Evolutionary conservation across 2,888 invertebrate genomes (phyloP).

Genomic region (Cremastinae sp.): DNA sequence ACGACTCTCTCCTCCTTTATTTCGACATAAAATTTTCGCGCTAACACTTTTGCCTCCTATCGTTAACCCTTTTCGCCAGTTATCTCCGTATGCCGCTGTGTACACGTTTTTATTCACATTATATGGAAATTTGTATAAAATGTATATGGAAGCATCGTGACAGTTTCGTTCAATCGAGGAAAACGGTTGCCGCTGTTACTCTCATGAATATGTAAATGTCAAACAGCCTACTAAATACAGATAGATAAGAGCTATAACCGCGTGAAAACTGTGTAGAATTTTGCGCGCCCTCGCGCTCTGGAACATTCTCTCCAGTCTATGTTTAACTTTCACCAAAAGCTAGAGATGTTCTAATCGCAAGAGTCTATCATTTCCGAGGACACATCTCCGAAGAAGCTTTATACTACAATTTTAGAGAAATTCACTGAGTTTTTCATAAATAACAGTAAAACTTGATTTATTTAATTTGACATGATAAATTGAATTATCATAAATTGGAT

Average conservation of each 20-base stretch:
- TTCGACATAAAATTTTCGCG: constrained; percentile 27
- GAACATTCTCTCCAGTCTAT: constrained; percentile 14
- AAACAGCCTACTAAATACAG: constrained; percentile 66
- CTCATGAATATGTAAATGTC: constrained; percentile 68
- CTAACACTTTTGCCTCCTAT: too few relatives aligned
- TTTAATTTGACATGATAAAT: too few relatives aligned
- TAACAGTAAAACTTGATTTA: too few relatives aligned
- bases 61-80: not conserved
- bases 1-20: constrained; percentile 1
- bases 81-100: not conserved
- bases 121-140: not conserved
- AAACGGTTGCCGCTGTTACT: constrained; percentile 28
- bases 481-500: too few relatives aligned
- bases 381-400: too few relatives aligned
- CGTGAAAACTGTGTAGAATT: constrained; percentile 27
- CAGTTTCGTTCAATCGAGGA: constrained; percentile 21
- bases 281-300: constrained; percentile 20
- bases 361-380: constrained; percentile 20
- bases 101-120: not conserved
- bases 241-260: constrained; percentile 49
- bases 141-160: constrained; percentile 20
- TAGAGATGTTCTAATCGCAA: constrained; percentile 10
- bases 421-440: too few relatives aligned
- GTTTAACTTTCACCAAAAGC: not conserved
- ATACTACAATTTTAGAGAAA: too few relatives aligned